These are phyloP conservation scores for Tetraneura akinire DNA, from an alignment of 1,140 invertebrate genomes.

Conservation along the genomic window DNA sequence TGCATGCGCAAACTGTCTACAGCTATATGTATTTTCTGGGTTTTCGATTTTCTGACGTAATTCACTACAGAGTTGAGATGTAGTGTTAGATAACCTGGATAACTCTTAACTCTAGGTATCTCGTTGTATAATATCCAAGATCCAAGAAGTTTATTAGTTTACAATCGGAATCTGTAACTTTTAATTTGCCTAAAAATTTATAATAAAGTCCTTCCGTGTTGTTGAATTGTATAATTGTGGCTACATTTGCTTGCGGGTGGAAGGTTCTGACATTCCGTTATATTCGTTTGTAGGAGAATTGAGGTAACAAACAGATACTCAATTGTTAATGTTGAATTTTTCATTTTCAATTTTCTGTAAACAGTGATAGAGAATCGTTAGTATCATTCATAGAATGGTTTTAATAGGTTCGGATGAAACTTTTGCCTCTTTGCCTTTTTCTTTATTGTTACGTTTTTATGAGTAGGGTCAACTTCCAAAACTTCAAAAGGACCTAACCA, in stretches of 20 bases:
- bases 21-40: neutral
- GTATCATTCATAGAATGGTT: neutral
- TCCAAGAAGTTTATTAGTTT: neutral
- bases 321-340: neutral
- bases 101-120: neutral
- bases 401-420: neutral
- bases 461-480: neutral
- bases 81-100: neutral
- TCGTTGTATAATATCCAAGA: neutral
- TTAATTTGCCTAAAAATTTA: neutral
- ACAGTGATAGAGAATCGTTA: neutral
- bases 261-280: neutral
- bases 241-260: neutral
- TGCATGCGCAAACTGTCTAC: neutral
- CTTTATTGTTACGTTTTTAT: neutral
- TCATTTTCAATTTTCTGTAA: conserved; percentile 2
- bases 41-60: neutral
- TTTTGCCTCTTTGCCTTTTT: neutral
- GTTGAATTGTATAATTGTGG: neutral
- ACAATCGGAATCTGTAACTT: neutral
- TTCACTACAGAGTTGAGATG: neutral
- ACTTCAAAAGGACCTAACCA: conserved; percentile 2
- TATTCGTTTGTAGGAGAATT: neutral
- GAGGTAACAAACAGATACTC: neutral
- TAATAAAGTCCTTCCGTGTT: neutral